Conservation (phyloP, 2,888 invertebrate species). For the Hirtodrosophila alboralis region DNA sequence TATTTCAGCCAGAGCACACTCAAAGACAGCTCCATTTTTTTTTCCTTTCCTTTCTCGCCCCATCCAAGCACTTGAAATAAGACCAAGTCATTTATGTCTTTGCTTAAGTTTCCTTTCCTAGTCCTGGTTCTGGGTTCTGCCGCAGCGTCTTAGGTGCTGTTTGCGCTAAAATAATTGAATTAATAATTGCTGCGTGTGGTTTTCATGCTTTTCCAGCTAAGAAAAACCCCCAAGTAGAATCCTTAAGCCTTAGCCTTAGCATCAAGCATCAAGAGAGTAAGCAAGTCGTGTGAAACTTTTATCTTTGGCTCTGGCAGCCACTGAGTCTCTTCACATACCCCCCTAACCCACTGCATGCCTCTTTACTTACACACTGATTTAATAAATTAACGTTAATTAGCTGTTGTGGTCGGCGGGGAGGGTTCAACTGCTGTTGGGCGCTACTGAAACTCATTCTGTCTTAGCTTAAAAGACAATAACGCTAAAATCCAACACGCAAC, state of each 20-base stretch:
- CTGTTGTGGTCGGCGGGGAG: slow-evolving; percentile 68
- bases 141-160: slow-evolving; percentile 76
- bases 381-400: slow-evolving; percentile 84
- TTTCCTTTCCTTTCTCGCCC: slow-evolving; percentile 13
- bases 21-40: slow-evolving; percentile 47
- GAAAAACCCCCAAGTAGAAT: slow-evolving; percentile 49
- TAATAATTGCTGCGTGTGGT: slow-evolving; percentile 84
- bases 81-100: slow-evolving; percentile 70
- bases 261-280: slow-evolving; percentile 24
- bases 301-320: slow-evolving; percentile 56
- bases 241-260: slow-evolving; percentile 45
- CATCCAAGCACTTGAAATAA: slow-evolving; percentile 44
- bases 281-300: slow-evolving; percentile 76
- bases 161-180: slow-evolving; percentile 83
- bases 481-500: slow-evolving; percentile 67
- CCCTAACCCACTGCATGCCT: slow-evolving; percentile 55
- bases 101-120: slow-evolving; percentile 40
- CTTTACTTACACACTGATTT: slow-evolving; percentile 82
- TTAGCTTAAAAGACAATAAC: slow-evolving; percentile 70
- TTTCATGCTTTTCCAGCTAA: slow-evolving; percentile 82
- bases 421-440: not conserved
- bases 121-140: slow-evolving; percentile 16
- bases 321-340: slow-evolving; percentile 1
- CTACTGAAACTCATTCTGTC: slow-evolving; percentile 46
- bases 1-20: slow-evolving; percentile 68